These are phyloP conservation scores for Heliconius hewitsoni DNA, from an alignment of 1,140 invertebrate species.

Conservation along the genomic window DNA sequence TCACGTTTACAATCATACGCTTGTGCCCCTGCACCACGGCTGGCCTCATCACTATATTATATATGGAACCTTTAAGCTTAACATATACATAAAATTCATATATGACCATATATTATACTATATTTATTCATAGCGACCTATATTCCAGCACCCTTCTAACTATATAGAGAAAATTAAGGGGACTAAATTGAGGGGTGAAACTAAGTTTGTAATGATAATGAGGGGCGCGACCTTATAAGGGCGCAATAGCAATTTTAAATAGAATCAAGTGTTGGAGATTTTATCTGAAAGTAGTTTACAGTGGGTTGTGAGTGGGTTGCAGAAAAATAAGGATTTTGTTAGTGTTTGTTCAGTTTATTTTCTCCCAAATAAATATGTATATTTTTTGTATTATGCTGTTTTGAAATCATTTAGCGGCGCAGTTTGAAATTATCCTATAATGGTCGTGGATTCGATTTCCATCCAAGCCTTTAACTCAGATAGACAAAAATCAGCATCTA, in stretches of 20 bases:
- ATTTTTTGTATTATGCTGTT: too few species aligned
- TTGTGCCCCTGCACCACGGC: too few species aligned
- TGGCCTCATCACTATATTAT: neutral
- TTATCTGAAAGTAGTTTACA: constrained; percentile 37
- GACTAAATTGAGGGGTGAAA: constrained; percentile 42
- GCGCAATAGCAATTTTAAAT: constrained; percentile 38
- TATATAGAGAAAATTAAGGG: constrained; percentile 36
- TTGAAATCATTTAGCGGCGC: too few species aligned
- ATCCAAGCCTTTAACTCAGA: too few species aligned
- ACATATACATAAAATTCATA: constrained; percentile 10
- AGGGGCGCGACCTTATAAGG: constrained; percentile 32
- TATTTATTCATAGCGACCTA: constrained; percentile 33
- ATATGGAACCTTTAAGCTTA: neutral
- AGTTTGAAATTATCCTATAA: too few species aligned
- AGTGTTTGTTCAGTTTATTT: neutral
- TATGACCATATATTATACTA: constrained; percentile 4
- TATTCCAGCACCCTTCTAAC: constrained; percentile 26
- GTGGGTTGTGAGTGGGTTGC: neutral
- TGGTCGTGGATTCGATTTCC: too few species aligned
- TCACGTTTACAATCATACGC: too few species aligned
- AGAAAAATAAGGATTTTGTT: neutral
- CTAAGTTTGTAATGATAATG: constrained; percentile 45
- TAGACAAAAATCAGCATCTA: too few species aligned
- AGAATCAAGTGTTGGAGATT: constrained; percentile 31
- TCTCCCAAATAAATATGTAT: too few species aligned